phyloP scores from a whole-genome alignment of 2,113 vertebrate genomes.

The Jaculus jaculus region DNA sequence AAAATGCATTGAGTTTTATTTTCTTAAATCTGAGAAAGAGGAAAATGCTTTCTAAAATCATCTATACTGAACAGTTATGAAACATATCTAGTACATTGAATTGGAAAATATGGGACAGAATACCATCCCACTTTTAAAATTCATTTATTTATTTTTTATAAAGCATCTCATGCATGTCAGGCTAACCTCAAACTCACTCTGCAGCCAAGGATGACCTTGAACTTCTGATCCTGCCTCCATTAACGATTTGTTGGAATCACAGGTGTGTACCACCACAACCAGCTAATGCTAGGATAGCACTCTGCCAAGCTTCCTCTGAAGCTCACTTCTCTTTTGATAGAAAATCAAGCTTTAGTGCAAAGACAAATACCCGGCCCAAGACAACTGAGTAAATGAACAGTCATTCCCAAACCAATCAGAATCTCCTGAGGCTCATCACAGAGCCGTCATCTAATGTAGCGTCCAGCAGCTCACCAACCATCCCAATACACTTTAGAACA shows the following conservation, averaged over 20 bases:
- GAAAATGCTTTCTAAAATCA: constrained; percentile 12
- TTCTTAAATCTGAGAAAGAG: background rate
- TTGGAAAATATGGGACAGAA: background rate
- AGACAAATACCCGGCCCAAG: background rate
- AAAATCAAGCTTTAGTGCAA: background rate
- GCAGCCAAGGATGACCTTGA: background rate
- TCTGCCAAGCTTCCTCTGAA: background rate
- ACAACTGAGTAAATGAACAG: background rate
- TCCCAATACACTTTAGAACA: background rate
- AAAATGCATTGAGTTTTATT: constrained; percentile 15
- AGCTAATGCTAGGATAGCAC: background rate
- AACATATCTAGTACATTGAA: background rate
- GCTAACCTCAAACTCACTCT: background rate
- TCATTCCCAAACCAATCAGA: too few species aligned
- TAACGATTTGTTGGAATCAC: background rate
- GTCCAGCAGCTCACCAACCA: background rate
- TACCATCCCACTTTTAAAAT: background rate
- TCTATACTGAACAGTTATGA: background rate
- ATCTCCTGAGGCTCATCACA: background rate
- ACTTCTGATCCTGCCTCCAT: background rate
- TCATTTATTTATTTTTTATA: background rate
- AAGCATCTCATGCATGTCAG: background rate
- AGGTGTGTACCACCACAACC: background rate
- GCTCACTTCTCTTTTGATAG: background rate
- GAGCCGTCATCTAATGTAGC: background rate